Base-by-base conservation (phyloP, 2,888 invertebrate genomes). In the Spodoptera picta region DNA sequence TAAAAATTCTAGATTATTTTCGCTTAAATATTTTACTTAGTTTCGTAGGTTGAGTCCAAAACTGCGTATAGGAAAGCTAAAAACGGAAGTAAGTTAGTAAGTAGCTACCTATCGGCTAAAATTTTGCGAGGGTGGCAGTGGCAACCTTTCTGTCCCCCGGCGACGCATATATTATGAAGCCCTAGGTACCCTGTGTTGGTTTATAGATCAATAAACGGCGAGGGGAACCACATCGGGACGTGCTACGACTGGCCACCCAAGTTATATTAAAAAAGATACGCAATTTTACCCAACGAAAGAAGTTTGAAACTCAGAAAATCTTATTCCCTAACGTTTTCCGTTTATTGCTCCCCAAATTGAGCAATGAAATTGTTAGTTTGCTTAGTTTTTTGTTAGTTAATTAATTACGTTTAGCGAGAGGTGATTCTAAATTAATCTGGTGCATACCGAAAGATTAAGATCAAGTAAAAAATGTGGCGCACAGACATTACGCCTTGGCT, bases 161-260 rank as follows among this genome's bases (percentile, higher is more conserved):
- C 69, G 66, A 73, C 48, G 49, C 58, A 74, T 80, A 80, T 75
- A 80, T 60, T 60, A 63, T 69, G 75, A 81, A 80, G 73, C 79
- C 79, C 87, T 90, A 91, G 90, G 87, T 83, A 84, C 83, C 86
- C 89, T 90, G 85, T 76, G 85, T 81, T 71, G 80, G 77, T 69
- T 76, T 79, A 78, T 70, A 82, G 87, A 92, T 92, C 92, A 83
- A 91, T 91, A 91, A 82, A 75, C 60, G 69, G 62, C 74, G 83
- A 87, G 89, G 90, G 90, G 85, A 81, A 79, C 65, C 70, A 66
- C 63, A 71, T 69, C 65, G 64, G 69, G 72, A 75, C 74, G 80
- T 58, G 60, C 55, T 67, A 75, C 59, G 65, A 77, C 79, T 83
- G 77, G 79, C 76, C 75, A 80, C 77, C 75, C 79, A 69, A 82